Conservation (phyloP, 1,140 invertebrate genomes). For the Zaprionus taronus region DNA sequence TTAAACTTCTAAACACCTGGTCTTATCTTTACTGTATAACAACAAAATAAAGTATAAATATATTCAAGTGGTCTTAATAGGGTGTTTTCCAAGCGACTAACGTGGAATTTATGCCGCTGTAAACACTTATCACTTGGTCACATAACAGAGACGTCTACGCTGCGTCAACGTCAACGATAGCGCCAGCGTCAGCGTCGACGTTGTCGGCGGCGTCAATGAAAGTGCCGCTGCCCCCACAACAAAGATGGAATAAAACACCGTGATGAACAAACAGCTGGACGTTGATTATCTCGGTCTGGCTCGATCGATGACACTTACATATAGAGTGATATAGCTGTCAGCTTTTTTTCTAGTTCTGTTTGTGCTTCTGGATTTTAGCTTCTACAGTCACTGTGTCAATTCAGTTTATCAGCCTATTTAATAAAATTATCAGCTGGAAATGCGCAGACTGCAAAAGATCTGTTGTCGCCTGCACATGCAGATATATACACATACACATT, state of each 20-base stretch:
- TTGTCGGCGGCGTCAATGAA: conserved; percentile 25
- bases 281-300: neutral
- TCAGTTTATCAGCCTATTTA: conserved; percentile 75
- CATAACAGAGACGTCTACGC: conserved; percentile 42
- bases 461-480: conserved; percentile 3
- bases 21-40: no score
- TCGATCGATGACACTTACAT: conserved; percentile 8
- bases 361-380: neutral
- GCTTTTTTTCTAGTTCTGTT: neutral
- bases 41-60: no score
- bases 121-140: conserved; percentile 28
- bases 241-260: conserved; percentile 10
- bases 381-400: conserved; percentile 62
- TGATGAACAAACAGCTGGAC: conserved; percentile 14
- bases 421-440: conserved; percentile 57
- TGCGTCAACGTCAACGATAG: conserved; percentile 4
- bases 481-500: conserved; percentile 4
- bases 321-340: neutral
- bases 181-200: conserved; percentile 4
- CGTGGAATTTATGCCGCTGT: neutral
- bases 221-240: conserved; percentile 26
- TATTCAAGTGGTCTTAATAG: neutral
- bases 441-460: conserved; percentile 8
- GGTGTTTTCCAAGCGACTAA: neutral
- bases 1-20: no score